A percentile compares a stretch with the other conserved stretches of the same genome.
Conservation (phyloP, 1,140 invertebrate genomes). For the Uloborus diversus region DNA sequence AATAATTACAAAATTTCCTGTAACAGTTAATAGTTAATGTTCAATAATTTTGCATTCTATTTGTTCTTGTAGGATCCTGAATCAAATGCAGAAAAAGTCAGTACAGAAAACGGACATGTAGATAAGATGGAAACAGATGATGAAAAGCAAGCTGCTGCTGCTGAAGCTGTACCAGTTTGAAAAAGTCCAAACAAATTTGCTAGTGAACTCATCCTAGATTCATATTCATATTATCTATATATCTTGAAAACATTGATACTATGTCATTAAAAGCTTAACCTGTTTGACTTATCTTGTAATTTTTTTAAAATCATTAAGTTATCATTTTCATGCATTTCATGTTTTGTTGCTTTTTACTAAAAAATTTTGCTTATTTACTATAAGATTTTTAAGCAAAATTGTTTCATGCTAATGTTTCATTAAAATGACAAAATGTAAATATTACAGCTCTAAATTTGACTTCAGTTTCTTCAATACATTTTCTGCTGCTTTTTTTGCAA, state of each 20-base stretch:
- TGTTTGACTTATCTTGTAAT: slow-evolving; percentile 7
- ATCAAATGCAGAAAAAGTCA: not conserved
- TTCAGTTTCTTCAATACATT: slow-evolving; percentile 38
- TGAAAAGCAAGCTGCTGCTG: slow-evolving; percentile 11
- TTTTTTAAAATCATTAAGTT: too few species aligned
- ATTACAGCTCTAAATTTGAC: too few species aligned
- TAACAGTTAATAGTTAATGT: too few species aligned
- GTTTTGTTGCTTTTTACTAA: too few species aligned
- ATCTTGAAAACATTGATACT: not conserved
- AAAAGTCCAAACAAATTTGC: not conserved
- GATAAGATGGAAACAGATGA: slow-evolving; percentile 35
- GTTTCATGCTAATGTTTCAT: too few species aligned
- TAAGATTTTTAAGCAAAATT: too few species aligned
- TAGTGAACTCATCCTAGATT: slow-evolving; percentile 5
- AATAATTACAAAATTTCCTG: too few species aligned
- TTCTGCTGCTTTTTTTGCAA: slow-evolving; percentile 44
- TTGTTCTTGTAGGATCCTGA: slow-evolving; percentile 1
- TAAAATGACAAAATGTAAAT: too few species aligned
- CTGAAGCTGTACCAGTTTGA: slow-evolving; percentile 25
- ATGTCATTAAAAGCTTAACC: not conserved
- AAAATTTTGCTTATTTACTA: too few species aligned
- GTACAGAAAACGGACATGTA: not conserved
- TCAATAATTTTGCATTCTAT: too few species aligned
- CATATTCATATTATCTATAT: slow-evolving; percentile 35
- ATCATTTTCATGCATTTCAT: too few species aligned